A percentile compares a stretch with the other conserved stretches of the same genome.
Conservation (phyloP, 2,113 vertebrate genomes). For the Donacobius atricapilla region DNA sequence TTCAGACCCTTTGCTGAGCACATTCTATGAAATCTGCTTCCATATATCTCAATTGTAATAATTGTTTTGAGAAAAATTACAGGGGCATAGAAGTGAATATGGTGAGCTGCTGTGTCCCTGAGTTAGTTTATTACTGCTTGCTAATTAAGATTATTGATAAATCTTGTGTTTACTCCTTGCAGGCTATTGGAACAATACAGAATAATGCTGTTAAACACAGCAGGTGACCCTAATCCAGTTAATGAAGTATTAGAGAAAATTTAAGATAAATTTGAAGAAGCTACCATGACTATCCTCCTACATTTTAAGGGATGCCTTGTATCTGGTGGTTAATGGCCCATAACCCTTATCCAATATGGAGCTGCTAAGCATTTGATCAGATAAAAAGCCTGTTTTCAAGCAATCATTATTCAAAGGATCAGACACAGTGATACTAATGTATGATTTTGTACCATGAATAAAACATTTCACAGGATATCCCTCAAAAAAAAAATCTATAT, state of each 20-base stretch:
- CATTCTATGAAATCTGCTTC: neutral
- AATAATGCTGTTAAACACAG: neutral
- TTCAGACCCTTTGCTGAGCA: neutral
- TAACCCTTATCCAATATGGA: neutral
- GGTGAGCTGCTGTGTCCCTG: neutral
- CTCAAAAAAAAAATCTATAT: slow-evolving; percentile 57
- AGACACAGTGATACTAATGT: slow-evolving; percentile 35
- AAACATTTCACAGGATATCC: slow-evolving; percentile 47
- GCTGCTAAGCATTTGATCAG: slow-evolving; percentile 12
- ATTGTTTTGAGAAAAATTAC: neutral
- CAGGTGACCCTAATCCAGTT: neutral
- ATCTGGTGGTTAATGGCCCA: neutral
- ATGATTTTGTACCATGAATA: slow-evolving; percentile 60
- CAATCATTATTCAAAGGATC: slow-evolving; percentile 52
- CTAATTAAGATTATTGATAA: slow-evolving; percentile 29
- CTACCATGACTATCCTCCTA: neutral
- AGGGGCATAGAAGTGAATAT: neutral
- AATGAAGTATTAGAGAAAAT: neutral
- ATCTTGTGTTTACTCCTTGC: neutral
- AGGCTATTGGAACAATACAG: neutral
- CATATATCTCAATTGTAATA: neutral
- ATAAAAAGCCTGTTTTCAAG: slow-evolving; percentile 36
- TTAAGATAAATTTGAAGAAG: slow-evolving; percentile 4
- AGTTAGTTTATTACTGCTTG: neutral
- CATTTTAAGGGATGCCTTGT: neutral